Conservation (phyloP, 2,113 vertebrate genomes). For the Leptodactylus fuscus region DNA sequence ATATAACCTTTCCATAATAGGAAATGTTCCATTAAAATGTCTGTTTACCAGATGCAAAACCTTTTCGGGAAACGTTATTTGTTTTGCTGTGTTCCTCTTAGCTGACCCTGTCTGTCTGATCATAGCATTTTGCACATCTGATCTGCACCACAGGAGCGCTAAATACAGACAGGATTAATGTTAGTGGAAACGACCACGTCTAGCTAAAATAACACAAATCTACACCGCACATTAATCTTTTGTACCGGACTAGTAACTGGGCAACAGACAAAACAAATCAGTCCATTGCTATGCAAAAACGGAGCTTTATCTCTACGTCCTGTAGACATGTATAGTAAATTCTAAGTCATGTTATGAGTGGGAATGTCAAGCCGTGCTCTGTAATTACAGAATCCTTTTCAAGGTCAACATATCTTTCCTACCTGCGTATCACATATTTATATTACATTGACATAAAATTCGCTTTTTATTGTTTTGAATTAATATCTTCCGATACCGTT, state of each 20-base stretch:
- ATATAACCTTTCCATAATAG: slow-evolving; percentile 1
- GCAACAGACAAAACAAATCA: slow-evolving; percentile 5
- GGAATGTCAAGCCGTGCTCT: slow-evolving; percentile 5
- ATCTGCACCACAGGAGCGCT: slow-evolving; percentile 15
- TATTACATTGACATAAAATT: slow-evolving; percentile 33
- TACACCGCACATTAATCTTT: not conserved
- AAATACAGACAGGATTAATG: slow-evolving; percentile 12
- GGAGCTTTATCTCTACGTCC: not conserved
- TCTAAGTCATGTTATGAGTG: not conserved
- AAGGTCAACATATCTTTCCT: slow-evolving; percentile 30
- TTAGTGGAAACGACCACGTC: not conserved
- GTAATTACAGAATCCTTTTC: slow-evolving; percentile 27
- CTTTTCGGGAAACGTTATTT: slow-evolving; percentile 1
- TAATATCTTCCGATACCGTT: slow-evolving; percentile 30
- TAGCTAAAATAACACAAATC: slow-evolving; percentile 4
- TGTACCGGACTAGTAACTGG: not conserved
- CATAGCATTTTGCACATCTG: not conserved
- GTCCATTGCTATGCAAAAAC: not conserved
- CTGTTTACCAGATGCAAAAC: not conserved
- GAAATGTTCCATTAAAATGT: not conserved
- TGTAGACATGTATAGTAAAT: slow-evolving; percentile 21
- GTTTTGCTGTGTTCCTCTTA: not conserved
- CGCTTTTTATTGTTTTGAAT: slow-evolving; percentile 18
- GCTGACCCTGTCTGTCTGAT: not conserved
- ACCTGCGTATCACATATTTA: slow-evolving; percentile 16